Base-by-base conservation (phyloP, 2,888 invertebrate species). In the Chironomus riparius region DNA sequence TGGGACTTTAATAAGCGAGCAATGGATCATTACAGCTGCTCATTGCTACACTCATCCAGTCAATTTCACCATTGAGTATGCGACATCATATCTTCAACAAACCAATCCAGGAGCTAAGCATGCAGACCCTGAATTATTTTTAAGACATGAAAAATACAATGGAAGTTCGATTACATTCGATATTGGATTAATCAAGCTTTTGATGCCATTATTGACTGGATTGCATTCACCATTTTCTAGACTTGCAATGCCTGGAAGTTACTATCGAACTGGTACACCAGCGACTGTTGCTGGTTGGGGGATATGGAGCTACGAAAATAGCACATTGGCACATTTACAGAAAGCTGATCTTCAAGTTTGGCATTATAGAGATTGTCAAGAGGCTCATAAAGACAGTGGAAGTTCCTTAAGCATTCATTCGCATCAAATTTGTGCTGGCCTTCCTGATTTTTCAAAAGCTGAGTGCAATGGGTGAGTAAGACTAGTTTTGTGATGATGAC, bases 381-480 rank as follows among this genome's bases (percentile, higher is more conserved):
- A 78, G 5, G 80, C 80, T 0, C 83, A 84, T 74, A 77, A 78
- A 0, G 78, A 79, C 70, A 10, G 22, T 18, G n/a, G 4, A 13
- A 56, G 7, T 50, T 22, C n/a, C n/a, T n/a, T 71, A 1, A 56
- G 12, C 4, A 80, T 82, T 22, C 81, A 83, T 76, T 48, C 76
- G 0, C 82, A 81, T n/a, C 83, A 85, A 77, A 80, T 86, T 50
- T 86, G 86, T 78, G 85, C 84, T 2, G 85, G 85, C 2, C 79
- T 84, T 10, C 81, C 82, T 0, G 82, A 82, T 76, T 86, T 86
- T 13, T 85, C 85, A 4, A 84, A 81, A 78, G 86, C 86, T 1
- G 85, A 85, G 78, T 86, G 86, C 78, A 84, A 71, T n/a, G 50
- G 50, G 50, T 50, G 6, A n/a, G 50, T 50, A 3, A 3, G 22